Conservation (phyloP, 1,140 invertebrate species). For the Drosophila jambulina region DNA sequence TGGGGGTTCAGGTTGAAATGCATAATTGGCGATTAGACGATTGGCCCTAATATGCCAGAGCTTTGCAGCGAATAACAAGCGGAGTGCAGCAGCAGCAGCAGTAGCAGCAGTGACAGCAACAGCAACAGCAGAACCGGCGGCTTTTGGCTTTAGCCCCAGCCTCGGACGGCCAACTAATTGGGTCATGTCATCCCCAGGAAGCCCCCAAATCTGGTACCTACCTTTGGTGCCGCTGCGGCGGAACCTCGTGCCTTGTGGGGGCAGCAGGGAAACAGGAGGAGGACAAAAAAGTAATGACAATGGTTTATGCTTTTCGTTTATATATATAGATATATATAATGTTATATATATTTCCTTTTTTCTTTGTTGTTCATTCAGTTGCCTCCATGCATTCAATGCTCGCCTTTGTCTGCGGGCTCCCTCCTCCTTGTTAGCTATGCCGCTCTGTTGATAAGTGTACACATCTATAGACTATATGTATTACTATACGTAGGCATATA, state of each 20-base stretch:
- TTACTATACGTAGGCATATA: conserved; percentile 53
- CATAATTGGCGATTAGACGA: conserved; percentile 83
- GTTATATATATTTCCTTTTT: conserved; percentile 66
- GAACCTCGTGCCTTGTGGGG: conserved; percentile 41
- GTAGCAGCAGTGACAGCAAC: background rate
- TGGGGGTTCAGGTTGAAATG: conserved; percentile 52
- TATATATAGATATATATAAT: conserved; percentile 73
- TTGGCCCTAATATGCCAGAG: conserved; percentile 79
- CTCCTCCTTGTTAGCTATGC: conserved; percentile 42
- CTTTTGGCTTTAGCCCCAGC: conserved; percentile 45
- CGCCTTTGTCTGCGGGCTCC: conserved; percentile 61
- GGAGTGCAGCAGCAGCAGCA: conserved; percentile 51
- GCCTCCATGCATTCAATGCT: conserved; percentile 74
- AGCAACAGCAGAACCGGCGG: conserved; percentile 1
- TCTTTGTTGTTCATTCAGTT: conserved; percentile 70
- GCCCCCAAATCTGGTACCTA: background rate
- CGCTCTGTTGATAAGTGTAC: conserved; percentile 68
- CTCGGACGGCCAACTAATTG: conserved; percentile 57
- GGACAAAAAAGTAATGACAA: conserved; percentile 66
- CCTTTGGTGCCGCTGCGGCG: conserved; percentile 1
- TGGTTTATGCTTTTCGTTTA: conserved; percentile 64
- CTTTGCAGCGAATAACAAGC: conserved; percentile 63
- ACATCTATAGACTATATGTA: conserved; percentile 70
- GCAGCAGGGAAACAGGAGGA: background rate
- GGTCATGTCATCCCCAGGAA: conserved; percentile 59